phyloP scores from a whole-genome alignment of 2,113 vertebrate species.

The Enhydra lutris region DNA sequence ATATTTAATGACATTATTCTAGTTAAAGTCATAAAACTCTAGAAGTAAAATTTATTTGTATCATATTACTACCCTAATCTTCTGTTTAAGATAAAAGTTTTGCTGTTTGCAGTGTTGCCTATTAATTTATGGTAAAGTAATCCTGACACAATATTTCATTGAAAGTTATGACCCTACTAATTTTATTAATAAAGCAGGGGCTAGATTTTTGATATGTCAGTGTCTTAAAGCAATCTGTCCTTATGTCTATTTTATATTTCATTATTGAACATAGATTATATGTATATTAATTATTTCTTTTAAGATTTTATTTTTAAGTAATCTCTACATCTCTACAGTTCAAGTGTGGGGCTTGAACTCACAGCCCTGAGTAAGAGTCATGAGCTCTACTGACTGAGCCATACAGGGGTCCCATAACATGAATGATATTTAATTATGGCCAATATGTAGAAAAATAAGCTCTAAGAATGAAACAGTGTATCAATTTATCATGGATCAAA shows the following conservation, averaged over 20 bases:
- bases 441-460: neutral
- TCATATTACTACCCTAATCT: neutral
- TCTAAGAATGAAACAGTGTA: neutral
- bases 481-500: neutral
- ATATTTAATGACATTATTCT: neutral
- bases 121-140: constrained; percentile 1
- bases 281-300: neutral
- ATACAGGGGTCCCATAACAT: neutral
- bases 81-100: neutral
- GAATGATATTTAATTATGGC: neutral
- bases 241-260: neutral
- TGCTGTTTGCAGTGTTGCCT: neutral
- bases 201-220: neutral
- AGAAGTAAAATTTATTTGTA: neutral
- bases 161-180: neutral
- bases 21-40: neutral
- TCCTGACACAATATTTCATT: neutral
- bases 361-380: neutral
- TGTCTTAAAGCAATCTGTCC: neutral
- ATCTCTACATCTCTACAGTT: neutral
- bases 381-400: neutral
- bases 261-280: neutral
- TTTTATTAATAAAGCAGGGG: neutral
- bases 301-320: neutral
- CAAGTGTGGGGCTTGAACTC: neutral